Evolutionary conservation across 2,797 vertebrate species (phyloP).

Genomic region (Cercopithecus diana): DNA sequence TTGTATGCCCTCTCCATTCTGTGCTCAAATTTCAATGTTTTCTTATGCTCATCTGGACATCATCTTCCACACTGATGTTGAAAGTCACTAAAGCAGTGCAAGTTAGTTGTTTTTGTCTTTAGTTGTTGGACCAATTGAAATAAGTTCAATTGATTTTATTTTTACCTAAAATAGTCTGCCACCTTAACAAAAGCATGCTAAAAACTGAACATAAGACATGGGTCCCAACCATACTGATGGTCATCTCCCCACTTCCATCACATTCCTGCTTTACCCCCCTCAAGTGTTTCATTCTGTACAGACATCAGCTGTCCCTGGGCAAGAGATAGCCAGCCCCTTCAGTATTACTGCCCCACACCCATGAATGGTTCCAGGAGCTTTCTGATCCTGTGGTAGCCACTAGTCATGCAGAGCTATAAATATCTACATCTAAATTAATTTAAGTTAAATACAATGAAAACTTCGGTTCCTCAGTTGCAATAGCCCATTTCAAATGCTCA

Average conservation of each 20-base stretch:
- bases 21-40: not conserved
- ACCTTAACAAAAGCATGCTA: not conserved
- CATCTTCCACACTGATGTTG: not conserved
- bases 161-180: not conserved
- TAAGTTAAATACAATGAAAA: not conserved
- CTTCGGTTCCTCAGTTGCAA: not conserved
- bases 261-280: not conserved
- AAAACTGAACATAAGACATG: not conserved
- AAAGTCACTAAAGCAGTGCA: not conserved
- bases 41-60: not conserved
- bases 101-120: not conserved
- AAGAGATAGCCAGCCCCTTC: not conserved
- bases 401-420: not conserved
- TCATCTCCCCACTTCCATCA: not conserved
- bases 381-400: not conserved
- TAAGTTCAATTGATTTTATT: not conserved
- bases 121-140: not conserved
- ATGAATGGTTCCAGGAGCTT: not conserved
- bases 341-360: not conserved
- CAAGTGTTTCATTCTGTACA: not conserved
- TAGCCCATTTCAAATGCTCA: not conserved
- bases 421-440: slow-evolving; percentile 19
- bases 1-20: not conserved
- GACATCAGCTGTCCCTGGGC: not conserved
- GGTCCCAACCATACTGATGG: not conserved